Evolutionary conservation across 2,797 vertebrate species (phyloP).

Genomic region (Ambastaia sidthimunki): DNA sequence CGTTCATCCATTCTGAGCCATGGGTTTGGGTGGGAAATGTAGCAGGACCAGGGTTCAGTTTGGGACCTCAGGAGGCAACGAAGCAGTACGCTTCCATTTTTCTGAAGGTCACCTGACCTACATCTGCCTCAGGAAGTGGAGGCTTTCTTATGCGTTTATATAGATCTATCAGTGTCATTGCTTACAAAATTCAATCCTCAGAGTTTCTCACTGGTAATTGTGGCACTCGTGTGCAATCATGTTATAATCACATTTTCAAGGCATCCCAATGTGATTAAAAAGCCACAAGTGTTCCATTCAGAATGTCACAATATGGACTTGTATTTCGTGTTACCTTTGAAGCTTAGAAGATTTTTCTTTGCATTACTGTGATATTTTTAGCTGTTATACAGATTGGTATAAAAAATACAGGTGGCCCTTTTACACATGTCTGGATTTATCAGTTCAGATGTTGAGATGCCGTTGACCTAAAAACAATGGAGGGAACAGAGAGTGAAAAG

Average conservation of each 20-base stretch:
- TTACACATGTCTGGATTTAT: constrained; percentile 4
- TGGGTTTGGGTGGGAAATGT: constrained; percentile 6
- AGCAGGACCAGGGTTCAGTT: constrained; percentile 45
- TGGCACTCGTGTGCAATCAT: too few relatives aligned
- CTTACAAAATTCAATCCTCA: too few relatives aligned
- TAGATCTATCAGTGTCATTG: constrained; percentile 14
- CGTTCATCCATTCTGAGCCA: constrained; percentile 53
- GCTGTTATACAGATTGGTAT: not conserved
- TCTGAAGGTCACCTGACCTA: constrained; percentile 45
- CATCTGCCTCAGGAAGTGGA: not conserved
- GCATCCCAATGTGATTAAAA: not conserved
- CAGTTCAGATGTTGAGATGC: not conserved
- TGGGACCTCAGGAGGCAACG: constrained; percentile 35
- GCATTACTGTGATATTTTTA: not conserved
- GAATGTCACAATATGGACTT: not conserved
- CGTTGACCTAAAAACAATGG: not conserved
- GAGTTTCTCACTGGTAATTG: not conserved
- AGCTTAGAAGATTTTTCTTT: too few relatives aligned
- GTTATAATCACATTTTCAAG: not conserved
- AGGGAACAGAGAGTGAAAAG: not conserved
- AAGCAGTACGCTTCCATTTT: constrained; percentile 32
- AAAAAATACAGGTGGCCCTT: not conserved
- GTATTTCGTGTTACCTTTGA: not conserved
- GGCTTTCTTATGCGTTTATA: not conserved
- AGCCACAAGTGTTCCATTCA: too few relatives aligned